Percentiles rank a stretch among this genome's conserved stretches.
phyloP scores from a whole-genome alignment of 2,113 vertebrate genomes.

The Nematolebias whitei region DNA sequence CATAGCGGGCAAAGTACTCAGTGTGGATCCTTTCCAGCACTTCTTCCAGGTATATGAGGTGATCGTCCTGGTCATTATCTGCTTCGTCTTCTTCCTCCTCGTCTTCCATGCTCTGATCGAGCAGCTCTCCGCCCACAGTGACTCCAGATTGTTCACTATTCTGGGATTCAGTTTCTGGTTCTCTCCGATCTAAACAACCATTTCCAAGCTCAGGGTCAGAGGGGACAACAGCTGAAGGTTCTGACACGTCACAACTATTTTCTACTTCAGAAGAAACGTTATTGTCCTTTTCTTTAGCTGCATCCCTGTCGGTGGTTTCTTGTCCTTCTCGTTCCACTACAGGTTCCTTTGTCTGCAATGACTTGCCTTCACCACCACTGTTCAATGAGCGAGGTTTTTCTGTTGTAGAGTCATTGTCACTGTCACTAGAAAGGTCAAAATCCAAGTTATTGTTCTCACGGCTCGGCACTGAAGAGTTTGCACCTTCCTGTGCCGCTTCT shows the following conservation, averaged over 20 bases:
- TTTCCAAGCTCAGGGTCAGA: slow-evolving; percentile 83
- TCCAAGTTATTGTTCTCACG: slow-evolving; percentile 83
- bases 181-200: slow-evolving; percentile 85
- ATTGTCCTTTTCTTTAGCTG: slow-evolving; percentile 45
- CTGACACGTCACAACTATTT: slow-evolving; percentile 48
- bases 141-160: slow-evolving; percentile 94
- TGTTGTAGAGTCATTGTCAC: slow-evolving; percentile 81
- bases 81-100: slow-evolving; percentile 86
- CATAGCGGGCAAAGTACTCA: slow-evolving; percentile 91
- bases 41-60: slow-evolving; percentile 94
- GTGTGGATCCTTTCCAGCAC: slow-evolving; percentile 92
- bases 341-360: slow-evolving; percentile 54
- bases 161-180: slow-evolving; percentile 94
- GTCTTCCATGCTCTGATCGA: slow-evolving; percentile 94
- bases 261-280: slow-evolving; percentile 44
- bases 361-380: slow-evolving; percentile 77
- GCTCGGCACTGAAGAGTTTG: slow-evolving; percentile 44
- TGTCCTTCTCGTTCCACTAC: slow-evolving; percentile 42
- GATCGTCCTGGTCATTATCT: slow-evolving; percentile 89
- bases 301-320: slow-evolving; percentile 34
- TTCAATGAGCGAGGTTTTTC: slow-evolving; percentile 79
- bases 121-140: slow-evolving; percentile 89
- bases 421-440: slow-evolving; percentile 93
- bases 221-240: slow-evolving; percentile 59
- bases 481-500: slow-evolving; percentile 32